phyloP scores from a whole-genome alignment of 1,140 invertebrate genomes.

The Platorchestia sp. region DNA sequence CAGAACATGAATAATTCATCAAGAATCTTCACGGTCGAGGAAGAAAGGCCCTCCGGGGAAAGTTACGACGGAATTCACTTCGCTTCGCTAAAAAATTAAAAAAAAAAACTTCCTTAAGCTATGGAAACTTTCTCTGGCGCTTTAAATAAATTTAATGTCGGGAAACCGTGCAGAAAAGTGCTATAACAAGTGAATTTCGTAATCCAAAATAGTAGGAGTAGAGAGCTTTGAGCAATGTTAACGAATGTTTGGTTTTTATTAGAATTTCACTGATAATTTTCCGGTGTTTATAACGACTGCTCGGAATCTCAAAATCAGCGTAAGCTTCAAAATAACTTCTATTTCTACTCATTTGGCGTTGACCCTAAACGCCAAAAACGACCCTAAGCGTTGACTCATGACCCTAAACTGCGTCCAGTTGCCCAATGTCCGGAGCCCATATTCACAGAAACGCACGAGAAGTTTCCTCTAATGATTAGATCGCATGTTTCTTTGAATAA shows the following conservation, averaged over 20 bases:
- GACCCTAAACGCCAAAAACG: no score
- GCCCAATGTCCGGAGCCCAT: no score
- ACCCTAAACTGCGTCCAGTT: no score
- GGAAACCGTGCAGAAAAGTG: background rate
- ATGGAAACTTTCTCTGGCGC: background rate
- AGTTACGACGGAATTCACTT: background rate
- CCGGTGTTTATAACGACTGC: background rate
- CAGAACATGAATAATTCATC: slow-evolving; percentile 31
- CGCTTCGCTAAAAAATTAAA: background rate
- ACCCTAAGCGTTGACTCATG: no score
- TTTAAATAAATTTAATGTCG: background rate
- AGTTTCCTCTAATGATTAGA: no score
- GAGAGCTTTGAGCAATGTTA: background rate
- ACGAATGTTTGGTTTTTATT: background rate
- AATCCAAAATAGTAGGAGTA: background rate
- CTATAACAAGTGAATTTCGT: background rate
- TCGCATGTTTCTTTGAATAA: no score
- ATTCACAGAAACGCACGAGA: no score
- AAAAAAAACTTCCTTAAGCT: background rate
- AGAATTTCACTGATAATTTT: background rate
- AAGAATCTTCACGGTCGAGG: slow-evolving; percentile 11
- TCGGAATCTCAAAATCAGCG: background rate
- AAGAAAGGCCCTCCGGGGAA: background rate
- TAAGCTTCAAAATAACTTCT: no score
- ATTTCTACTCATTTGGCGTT: no score